Conservation (phyloP, 2,888 invertebrate genomes). For the Coleophora flavipennella region DNA sequence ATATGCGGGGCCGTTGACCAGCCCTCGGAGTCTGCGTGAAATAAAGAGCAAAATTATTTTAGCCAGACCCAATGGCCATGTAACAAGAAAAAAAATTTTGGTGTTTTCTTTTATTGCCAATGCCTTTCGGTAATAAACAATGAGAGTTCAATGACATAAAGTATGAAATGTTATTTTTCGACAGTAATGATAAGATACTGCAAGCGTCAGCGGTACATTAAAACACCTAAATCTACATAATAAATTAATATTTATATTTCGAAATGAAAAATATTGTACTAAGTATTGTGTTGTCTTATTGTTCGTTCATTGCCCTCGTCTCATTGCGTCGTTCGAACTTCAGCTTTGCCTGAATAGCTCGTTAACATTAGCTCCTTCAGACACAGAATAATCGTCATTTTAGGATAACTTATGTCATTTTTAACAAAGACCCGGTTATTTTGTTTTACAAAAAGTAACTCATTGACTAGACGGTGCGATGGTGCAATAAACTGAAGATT, state of each 20-base stretch:
- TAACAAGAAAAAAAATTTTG: slow-evolving; percentile 31
- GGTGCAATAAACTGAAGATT: neutral
- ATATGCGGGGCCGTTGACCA: slow-evolving; percentile 29
- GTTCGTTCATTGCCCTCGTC: slow-evolving; percentile 39
- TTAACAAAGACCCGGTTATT: slow-evolving; percentile 14
- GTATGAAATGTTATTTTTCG: neutral
- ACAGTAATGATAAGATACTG: too few species aligned
- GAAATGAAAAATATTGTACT: slow-evolving; percentile 6
- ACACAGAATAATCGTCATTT: slow-evolving; percentile 30
- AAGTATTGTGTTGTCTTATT: too few species aligned
- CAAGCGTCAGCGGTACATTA: slow-evolving; percentile 13
- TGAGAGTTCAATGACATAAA: too few species aligned
- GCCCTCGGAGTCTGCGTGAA: slow-evolving; percentile 31
- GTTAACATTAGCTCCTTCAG: slow-evolving; percentile 33
- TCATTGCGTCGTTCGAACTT: slow-evolving; percentile 27
- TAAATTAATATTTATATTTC: too few species aligned
- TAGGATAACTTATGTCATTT: slow-evolving; percentile 26
- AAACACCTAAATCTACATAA: slow-evolving; percentile 18
- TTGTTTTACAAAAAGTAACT: slow-evolving; percentile 6
- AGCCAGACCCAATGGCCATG: slow-evolving; percentile 38
- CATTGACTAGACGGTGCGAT: neutral
- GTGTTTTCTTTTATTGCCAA: slow-evolving; percentile 59
- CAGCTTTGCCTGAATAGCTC: slow-evolving; percentile 21
- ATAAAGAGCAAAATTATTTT: slow-evolving; percentile 39
- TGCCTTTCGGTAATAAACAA: slow-evolving; percentile 24